Percentiles rank a stretch among this genome's conserved stretches.
Evolutionary conservation across 2,888 invertebrate species (phyloP).

Genomic region (Protophormia terraenovae): DNA sequence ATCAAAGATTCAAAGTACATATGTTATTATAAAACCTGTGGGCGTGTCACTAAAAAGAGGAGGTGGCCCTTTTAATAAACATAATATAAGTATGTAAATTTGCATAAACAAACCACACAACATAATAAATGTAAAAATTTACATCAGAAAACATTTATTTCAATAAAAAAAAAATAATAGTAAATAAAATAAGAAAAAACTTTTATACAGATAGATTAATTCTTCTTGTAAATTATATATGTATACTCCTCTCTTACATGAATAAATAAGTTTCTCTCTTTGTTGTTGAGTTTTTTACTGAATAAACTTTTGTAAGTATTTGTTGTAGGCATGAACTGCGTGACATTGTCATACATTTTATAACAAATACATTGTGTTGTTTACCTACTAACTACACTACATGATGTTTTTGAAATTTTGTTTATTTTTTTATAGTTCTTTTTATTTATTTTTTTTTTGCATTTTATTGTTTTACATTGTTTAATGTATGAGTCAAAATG

Average conservation of each 20-base stretch:
- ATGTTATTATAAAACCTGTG: background rate
- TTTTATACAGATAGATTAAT: no score
- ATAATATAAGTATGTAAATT: background rate
- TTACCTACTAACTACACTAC: background rate
- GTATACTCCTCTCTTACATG: no score
- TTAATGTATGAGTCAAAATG: conserved; percentile 18
- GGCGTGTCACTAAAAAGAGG: background rate
- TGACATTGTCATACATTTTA: conserved; percentile 12
- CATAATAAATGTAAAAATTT: background rate
- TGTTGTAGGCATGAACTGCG: conserved; percentile 7
- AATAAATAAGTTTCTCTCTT: no score
- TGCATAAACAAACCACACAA: background rate
- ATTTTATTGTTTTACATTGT: conserved; percentile 7
- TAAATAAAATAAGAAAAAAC: no score
- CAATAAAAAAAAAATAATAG: background rate
- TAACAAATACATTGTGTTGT: background rate
- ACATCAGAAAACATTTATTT: background rate
- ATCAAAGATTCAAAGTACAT: background rate
- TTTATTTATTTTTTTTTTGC: background rate
- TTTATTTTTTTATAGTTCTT: no score
- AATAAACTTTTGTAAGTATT: no score
- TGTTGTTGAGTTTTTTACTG: no score
- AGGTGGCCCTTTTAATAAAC: background rate
- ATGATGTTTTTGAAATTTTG: background rate
- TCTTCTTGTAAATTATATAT: no score